Evolutionary conservation across 2,113 vertebrate genomes (phyloP), one percentile per base, ranked within the genome.

Genomic region (Leucopsar rothschildi): DNA sequence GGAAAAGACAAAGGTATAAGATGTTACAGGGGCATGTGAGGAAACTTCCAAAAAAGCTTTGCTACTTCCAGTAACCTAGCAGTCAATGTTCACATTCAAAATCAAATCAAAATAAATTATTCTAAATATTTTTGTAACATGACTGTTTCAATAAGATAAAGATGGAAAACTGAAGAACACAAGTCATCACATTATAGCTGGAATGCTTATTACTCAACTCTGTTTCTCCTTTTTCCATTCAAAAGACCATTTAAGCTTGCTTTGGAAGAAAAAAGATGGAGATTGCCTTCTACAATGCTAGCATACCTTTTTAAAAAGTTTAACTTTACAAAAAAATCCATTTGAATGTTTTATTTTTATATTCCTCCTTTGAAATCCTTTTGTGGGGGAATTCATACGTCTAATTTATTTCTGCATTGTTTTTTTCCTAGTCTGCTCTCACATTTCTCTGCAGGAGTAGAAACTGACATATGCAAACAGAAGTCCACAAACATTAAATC

Each of bases 1-100:
- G 42, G 14, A 52, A 73, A 82, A 79, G 22, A 65, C 8, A 10
- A 35, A 13, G 11, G 11, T 35, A 2, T 37, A 61, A 79, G 42
- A 61, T 21, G 4, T 39, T 65, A 45, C 39, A 29, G 6, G 4
- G 7, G 21, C 1, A 1, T 21, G 28, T 1, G 6, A 63, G 27
- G 20, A 37, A 66, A 68, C 29, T 29, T 29, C 56, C n/a, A 22
- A 55, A 40, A 42, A 35, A 72, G 16, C 6, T 82, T 76, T 70
- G 37, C 27, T 56, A 8, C 44, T 40, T 68, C 25, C n/a, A 60
- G 8, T 53, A 47, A 65, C 31, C 11, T 39, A 61, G 13, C 6
- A 68, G 31, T 18, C 39, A 70, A 42, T 18, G 15, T 31, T 53
- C 52, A 68, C 22, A 63, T 71, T 71, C 25, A 76, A 79, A 93